These are phyloP conservation scores for Orchestes rusci DNA, from an alignment of 2,888 invertebrate genomes.

Conservation along the genomic window DNA sequence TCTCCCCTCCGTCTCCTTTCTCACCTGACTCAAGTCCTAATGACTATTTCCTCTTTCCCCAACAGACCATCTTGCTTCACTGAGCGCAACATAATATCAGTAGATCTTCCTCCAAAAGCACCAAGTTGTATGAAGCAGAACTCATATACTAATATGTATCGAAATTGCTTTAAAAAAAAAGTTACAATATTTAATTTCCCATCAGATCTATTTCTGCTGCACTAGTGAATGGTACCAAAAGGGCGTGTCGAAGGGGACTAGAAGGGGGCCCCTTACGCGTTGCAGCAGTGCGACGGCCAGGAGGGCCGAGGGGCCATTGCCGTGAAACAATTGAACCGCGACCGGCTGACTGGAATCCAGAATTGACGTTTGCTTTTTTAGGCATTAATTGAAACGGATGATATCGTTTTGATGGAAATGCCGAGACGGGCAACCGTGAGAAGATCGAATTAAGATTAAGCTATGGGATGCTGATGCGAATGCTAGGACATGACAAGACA, in stretches of 20 bases:
- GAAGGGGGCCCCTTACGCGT: slow-evolving; percentile 13
- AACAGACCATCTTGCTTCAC: too few relatives aligned
- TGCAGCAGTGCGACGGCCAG: too few relatives aligned
- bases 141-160: too few relatives aligned
- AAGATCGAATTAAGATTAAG: slow-evolving; percentile 30
- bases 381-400: slow-evolving; percentile 43
- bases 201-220: too few relatives aligned
- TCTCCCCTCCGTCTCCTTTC: too few relatives aligned
- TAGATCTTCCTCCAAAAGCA: too few relatives aligned
- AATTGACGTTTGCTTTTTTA: slow-evolving; percentile 44
- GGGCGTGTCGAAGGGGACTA: slow-evolving; percentile 15
- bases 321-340: slow-evolving; percentile 46
- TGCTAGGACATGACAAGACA: slow-evolving; percentile 1
- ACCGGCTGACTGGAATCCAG: slow-evolving; percentile 43
- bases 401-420: slow-evolving; percentile 42
- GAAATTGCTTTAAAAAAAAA: too few relatives aligned
- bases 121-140: too few relatives aligned
- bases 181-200: too few relatives aligned
- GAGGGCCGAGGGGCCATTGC: slow-evolving; percentile 37
- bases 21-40: too few relatives aligned
- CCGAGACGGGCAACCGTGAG: slow-evolving; percentile 30
- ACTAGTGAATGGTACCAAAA: neutral
- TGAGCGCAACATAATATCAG: too few relatives aligned
- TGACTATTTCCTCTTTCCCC: too few relatives aligned
- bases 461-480: neutral